Conservation (phyloP, 2,888 invertebrate genomes). For the Perizoma affinitatum region DNA sequence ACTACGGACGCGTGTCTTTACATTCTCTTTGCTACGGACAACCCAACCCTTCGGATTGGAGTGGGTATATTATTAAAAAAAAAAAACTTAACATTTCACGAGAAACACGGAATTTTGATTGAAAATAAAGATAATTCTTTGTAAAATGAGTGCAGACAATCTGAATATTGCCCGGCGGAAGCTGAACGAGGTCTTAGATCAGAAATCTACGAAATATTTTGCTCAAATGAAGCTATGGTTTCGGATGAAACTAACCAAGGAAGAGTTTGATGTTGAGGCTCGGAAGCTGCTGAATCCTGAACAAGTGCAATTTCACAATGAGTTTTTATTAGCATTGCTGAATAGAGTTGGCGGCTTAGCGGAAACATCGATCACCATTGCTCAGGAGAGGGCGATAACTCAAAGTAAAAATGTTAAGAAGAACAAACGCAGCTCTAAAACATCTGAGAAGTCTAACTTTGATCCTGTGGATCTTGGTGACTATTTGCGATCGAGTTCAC, state of each 20-base stretch:
- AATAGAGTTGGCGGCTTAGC: conserved; percentile 87
- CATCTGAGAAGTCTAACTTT: conserved; percentile 84
- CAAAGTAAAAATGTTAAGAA: conserved; percentile 74
- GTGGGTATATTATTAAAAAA: too few relatives aligned
- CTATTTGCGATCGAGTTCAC: conserved; percentile 82
- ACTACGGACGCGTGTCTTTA: too few relatives aligned
- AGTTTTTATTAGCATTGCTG: conserved; percentile 91
- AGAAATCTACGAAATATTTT: conserved; percentile 88
- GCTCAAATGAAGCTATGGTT: conserved; percentile 91
- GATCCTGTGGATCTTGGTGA: conserved; percentile 85
- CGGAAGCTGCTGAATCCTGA: conserved; percentile 88
- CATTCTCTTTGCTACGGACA: too few relatives aligned
- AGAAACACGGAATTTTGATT: too few relatives aligned
- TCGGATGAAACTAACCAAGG: conserved; percentile 89
- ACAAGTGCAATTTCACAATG: conserved; percentile 92
- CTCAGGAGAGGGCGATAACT: conserved; percentile 71
- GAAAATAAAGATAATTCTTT: too few relatives aligned
- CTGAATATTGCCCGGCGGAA: conserved; percentile 85
- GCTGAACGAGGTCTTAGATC: conserved; percentile 86
- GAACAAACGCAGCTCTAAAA: conserved; percentile 82
- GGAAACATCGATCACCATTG: conserved; percentile 71
- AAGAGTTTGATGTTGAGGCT: conserved; percentile 92
- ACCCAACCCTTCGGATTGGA: too few relatives aligned
- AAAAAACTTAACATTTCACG: too few relatives aligned
- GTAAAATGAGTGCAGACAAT: conserved; percentile 70